phyloP scores from a whole-genome alignment of 2,797 vertebrate genomes.

The Ara ararauna region DNA sequence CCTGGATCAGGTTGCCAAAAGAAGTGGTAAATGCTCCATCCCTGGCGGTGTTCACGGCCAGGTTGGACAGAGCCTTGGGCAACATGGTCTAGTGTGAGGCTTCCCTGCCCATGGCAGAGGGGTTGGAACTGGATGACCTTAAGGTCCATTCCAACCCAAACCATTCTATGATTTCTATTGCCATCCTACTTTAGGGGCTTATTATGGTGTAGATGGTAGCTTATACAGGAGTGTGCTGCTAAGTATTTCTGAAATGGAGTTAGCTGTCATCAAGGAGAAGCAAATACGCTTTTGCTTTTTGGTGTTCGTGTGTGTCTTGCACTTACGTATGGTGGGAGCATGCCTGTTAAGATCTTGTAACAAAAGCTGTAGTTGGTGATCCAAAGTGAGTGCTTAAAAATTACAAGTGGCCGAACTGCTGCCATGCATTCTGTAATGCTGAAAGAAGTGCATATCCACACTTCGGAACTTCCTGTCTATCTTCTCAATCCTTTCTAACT shows the following conservation, averaged over 20 bases:
- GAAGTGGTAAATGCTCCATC: too few species aligned
- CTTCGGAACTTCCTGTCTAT: not conserved
- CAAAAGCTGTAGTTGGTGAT: not conserved
- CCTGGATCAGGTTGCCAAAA: too few species aligned
- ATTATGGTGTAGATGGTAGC: not conserved
- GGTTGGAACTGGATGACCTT: not conserved
- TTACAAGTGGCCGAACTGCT: not conserved
- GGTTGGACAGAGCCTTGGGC: too few species aligned
- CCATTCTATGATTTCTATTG: not conserved
- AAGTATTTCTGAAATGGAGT: not conserved
- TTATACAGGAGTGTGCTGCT: not conserved
- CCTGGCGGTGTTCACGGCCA: too few species aligned
- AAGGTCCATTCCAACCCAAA: not conserved
- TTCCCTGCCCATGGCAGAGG: too few species aligned
- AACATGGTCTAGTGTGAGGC: too few species aligned
- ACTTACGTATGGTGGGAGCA: accelerated
- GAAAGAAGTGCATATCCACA: not conserved
- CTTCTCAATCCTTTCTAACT: not conserved
- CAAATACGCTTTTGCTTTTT: not conserved
- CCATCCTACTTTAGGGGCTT: not conserved
- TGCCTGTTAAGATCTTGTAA: not conserved
- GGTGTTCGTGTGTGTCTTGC: not conserved
- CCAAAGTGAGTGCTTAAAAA: not conserved
- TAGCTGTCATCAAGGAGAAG: not conserved
- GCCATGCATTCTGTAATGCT: not conserved